Percentiles rank a stretch among this genome's conserved stretches.
These are phyloP conservation scores for Dendroctonus valens DNA, from an alignment of 1,140 invertebrate species.

Conservation along the genomic window DNA sequence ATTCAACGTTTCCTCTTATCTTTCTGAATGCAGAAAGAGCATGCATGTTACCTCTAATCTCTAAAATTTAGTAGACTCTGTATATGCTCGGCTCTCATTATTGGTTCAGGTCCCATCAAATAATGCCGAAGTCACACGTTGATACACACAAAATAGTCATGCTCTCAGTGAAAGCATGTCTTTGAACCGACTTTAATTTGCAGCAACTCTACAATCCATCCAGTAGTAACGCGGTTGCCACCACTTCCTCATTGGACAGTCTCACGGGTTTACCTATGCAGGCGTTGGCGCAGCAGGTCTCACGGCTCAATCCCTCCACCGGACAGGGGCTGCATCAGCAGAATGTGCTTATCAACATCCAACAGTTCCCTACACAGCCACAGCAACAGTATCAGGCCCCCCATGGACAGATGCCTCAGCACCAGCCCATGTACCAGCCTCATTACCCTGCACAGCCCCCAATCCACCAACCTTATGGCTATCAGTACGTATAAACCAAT, in stretches of 20 bases:
- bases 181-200: conserved; percentile 24
- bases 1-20: too few species aligned
- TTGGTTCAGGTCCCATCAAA: too few species aligned
- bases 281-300: conserved; percentile 49
- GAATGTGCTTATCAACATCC: conserved; percentile 51
- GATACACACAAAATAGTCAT: too few species aligned
- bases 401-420: conserved; percentile 40
- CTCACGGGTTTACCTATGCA: conserved; percentile 48
- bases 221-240: conserved; percentile 9
- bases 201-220: conserved; percentile 45
- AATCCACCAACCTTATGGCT: conserved; percentile 44
- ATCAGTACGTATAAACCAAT: conserved; percentile 42
- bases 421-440: conserved; percentile 41
- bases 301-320: conserved; percentile 42
- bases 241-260: conserved; percentile 40
- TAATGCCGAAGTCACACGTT: too few species aligned
- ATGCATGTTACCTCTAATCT: too few species aligned
- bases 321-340: conserved; percentile 46
- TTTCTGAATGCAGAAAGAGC: too few species aligned
- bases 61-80: too few species aligned
- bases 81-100: too few species aligned
- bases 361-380: conserved; percentile 47
- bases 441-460: conserved; percentile 37
- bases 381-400: conserved; percentile 40
- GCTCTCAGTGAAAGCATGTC: too few species aligned